Percentiles rank a stretch among this genome's conserved stretches.
phyloP scores from a whole-genome alignment of 2,888 invertebrate species.

The Odontocerum albicorne region DNA sequence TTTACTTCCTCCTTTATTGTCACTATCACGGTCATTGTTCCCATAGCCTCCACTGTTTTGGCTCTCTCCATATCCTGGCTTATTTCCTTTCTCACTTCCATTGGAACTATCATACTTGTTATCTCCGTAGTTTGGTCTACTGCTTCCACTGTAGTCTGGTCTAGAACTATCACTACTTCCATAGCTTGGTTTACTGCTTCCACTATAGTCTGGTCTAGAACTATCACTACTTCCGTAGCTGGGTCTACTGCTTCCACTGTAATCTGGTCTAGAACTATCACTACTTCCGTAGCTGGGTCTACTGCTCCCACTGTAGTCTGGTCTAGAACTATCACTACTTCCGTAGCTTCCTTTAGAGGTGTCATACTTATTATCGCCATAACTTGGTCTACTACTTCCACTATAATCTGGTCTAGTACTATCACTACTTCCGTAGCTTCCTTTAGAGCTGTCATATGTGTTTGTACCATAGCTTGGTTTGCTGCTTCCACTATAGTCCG shows the following conservation, averaged over 20 bases:
- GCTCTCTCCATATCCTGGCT: conserved; percentile 6
- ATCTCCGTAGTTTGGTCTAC: background rate
- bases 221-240: background rate
- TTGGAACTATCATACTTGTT: conserved; percentile 1
- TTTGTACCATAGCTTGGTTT: conserved; percentile 5
- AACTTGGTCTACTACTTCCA: background rate
- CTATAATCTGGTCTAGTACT: background rate
- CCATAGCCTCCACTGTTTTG: conserved; percentile 1
- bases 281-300: conserved; percentile 2
- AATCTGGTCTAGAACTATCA: background rate
- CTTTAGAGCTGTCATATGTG: too few relatives aligned
- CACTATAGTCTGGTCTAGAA: background rate
- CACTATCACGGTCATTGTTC: background rate
- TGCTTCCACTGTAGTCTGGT: too few relatives aligned
- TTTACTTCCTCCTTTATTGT: too few relatives aligned
- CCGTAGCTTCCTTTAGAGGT: conserved; percentile 3
- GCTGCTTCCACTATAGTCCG: background rate
- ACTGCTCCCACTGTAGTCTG: background rate
- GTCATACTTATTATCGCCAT: background rate
- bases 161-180: background rate
- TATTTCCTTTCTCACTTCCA: background rate
- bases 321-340: background rate
- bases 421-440: too few relatives aligned
- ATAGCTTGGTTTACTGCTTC: conserved; percentile 2
- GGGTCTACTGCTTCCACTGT: background rate